These are phyloP conservation scores for Cryptotis parvus DNA, from an alignment of 2,113 vertebrate genomes.

Conservation along the genomic window DNA sequence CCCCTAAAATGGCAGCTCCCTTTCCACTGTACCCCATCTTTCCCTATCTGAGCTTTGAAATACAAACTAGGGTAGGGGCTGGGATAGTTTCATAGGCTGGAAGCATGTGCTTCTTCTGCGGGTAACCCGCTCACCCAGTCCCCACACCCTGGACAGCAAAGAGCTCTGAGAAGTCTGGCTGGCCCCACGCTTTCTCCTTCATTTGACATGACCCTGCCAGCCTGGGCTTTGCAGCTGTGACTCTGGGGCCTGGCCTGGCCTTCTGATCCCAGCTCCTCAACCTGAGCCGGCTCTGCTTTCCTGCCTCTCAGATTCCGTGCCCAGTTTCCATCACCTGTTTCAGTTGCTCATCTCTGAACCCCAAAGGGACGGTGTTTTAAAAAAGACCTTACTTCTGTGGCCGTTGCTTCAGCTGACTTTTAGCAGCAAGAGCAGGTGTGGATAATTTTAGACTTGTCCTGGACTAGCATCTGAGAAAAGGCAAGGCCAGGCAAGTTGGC, in stretches of 20 bases:
- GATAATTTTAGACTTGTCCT: constrained; percentile 76
- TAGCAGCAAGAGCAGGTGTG: neutral
- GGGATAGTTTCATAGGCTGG: no score
- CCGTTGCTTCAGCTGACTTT: neutral
- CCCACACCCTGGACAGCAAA: neutral
- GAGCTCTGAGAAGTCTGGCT: neutral
- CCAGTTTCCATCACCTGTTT: constrained; percentile 77
- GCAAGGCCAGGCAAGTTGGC: constrained; percentile 22
- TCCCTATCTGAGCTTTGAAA: no score
- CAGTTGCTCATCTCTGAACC: constrained; percentile 42
- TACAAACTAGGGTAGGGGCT: no score
- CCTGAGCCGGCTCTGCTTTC: constrained; percentile 22
- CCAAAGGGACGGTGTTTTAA: constrained; percentile 51
- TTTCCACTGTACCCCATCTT: no score
- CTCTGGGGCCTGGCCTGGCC: constrained; percentile 1
- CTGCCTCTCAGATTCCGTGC: constrained; percentile 26
- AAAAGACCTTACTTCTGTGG: neutral
- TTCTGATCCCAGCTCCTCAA: constrained; percentile 54
- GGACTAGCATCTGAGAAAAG: constrained; percentile 45
- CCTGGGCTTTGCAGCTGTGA: constrained; percentile 34
- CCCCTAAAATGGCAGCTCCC: no score
- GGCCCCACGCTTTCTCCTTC: no score
- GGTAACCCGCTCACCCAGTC: no score
- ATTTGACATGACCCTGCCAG: neutral
- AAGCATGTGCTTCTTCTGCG: no score